phyloP scores from a whole-genome alignment of 2,888 invertebrate species.

The Apodemia zela region DNA sequence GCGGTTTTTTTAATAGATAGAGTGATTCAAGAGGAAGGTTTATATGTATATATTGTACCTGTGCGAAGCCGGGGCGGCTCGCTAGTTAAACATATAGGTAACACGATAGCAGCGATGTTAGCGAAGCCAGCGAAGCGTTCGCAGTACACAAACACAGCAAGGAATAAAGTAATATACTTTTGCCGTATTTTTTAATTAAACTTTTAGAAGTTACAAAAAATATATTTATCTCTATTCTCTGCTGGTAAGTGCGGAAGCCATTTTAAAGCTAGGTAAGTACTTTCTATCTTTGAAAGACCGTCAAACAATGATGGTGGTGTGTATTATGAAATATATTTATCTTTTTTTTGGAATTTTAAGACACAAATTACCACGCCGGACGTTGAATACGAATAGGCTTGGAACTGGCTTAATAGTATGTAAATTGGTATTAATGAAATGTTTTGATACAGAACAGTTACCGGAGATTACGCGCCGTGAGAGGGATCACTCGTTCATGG shows the following conservation, averaged over 20 bases:
- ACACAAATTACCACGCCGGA: neutral
- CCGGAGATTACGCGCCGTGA: neutral
- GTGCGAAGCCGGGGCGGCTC: too few relatives aligned
- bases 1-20: too few relatives aligned
- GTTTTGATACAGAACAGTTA: conserved; percentile 7
- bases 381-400: conserved; percentile 6
- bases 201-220: too few relatives aligned
- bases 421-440: conserved; percentile 4
- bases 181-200: too few relatives aligned
- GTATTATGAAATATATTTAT: neutral
- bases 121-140: too few relatives aligned
- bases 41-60: too few relatives aligned
- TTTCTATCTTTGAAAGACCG: neutral
- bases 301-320: neutral
- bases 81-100: too few relatives aligned
- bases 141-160: too few relatives aligned
- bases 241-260: neutral
- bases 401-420: conserved; percentile 8
- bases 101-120: too few relatives aligned
- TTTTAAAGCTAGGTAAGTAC: neutral
- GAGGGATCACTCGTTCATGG: neutral
- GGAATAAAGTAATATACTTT: too few relatives aligned
- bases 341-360: neutral
- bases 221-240: too few relatives aligned
- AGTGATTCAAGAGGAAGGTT: too few relatives aligned